Conservation (phyloP, 2,888 invertebrate species). For the Drosophila dives region DNA sequence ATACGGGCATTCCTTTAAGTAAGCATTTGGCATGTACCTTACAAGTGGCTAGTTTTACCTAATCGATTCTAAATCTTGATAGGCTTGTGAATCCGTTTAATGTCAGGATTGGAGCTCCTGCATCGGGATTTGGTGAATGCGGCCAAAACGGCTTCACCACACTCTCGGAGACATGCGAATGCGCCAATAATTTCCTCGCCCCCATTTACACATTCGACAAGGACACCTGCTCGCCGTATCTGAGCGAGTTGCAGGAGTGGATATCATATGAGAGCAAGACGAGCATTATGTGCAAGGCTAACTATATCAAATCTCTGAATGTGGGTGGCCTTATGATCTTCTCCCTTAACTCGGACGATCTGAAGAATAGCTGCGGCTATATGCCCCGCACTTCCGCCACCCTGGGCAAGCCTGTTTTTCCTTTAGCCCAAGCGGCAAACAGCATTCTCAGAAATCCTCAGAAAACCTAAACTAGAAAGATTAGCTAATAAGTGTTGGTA, state of each 20-base stretch:
- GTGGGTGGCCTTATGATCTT: slow-evolving; percentile 94
- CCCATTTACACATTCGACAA: slow-evolving; percentile 88
- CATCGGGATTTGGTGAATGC: slow-evolving; percentile 88
- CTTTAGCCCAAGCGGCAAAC: slow-evolving; percentile 67
- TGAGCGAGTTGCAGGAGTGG: slow-evolving; percentile 90
- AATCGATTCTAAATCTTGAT: slow-evolving; percentile 32
- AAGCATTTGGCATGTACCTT: slow-evolving; percentile 27
- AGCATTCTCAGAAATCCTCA: slow-evolving; percentile 26
- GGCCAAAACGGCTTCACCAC: slow-evolving; percentile 90
- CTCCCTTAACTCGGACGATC: slow-evolving; percentile 93
- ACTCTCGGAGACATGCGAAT: slow-evolving; percentile 90
- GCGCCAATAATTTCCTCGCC: slow-evolving; percentile 86
- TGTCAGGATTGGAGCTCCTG: slow-evolving; percentile 89
- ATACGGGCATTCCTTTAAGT: slow-evolving; percentile 93
- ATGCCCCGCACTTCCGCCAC: slow-evolving; percentile 6
- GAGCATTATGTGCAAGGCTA: slow-evolving; percentile 89
- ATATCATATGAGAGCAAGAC: slow-evolving; percentile 91
- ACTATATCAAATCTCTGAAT: slow-evolving; percentile 87
- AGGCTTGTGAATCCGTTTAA: slow-evolving; percentile 89
- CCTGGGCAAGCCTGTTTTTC: slow-evolving; percentile 66
- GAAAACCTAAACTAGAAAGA: not conserved
- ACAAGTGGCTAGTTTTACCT: not conserved
- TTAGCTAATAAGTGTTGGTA: not conserved
- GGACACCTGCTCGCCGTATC: slow-evolving; percentile 91
- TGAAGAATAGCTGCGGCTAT: slow-evolving; percentile 85